These are phyloP conservation scores for Periphyllus acericola DNA, from an alignment of 2,888 invertebrate species.

Conservation along the genomic window DNA sequence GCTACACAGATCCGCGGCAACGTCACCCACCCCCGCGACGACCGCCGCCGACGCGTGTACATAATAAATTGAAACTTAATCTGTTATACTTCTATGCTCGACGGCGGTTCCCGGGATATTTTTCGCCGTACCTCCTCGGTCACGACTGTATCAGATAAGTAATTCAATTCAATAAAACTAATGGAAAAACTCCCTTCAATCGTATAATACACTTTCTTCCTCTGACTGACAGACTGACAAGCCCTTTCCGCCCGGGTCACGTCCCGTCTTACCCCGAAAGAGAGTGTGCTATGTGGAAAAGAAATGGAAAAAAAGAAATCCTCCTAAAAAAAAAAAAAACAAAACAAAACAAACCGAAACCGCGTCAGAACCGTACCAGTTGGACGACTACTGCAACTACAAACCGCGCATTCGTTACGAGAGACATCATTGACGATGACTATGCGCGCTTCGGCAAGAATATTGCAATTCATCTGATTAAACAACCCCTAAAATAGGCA, in stretches of 20 bases:
- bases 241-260: constrained; percentile 19
- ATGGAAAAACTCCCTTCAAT: constrained; percentile 35
- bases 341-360: not conserved
- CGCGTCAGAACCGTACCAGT: no score
- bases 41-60: no score
- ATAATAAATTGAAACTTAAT: constrained; percentile 54
- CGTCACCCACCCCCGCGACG: no score
- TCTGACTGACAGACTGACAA: constrained; percentile 33
- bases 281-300: not conserved
- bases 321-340: not conserved
- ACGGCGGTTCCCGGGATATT: constrained; percentile 10
- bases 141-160: constrained; percentile 24
- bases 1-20: not conserved
- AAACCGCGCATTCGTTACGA: not conserved
- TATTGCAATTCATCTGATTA: constrained; percentile 10
- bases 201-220: not conserved
- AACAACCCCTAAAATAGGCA: not conserved
- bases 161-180: constrained; percentile 57
- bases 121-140: constrained; percentile 10
- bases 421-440: not conserved
- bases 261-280: not conserved
- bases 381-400: no score
- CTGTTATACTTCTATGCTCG: constrained; percentile 9
- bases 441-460: constrained; percentile 2
- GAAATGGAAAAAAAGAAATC: not conserved